Base-by-base conservation (phyloP, 2,797 vertebrate species). In the Synaphobranchus kaupii region DNA sequence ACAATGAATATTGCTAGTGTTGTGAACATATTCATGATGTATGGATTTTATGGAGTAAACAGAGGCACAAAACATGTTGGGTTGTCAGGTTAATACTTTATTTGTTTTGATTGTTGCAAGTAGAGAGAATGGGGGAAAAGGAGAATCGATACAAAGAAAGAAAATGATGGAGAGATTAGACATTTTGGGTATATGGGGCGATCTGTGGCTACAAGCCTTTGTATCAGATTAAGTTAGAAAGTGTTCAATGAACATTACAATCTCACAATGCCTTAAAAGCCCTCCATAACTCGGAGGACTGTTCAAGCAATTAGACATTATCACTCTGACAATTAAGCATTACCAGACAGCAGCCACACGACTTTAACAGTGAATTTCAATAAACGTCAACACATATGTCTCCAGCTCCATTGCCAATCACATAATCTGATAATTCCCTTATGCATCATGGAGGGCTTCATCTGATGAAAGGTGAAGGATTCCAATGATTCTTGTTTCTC, bases 21-120 rank as follows among this genome's bases (percentile, higher is more conserved):
- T 76, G 81, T 31, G 58, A 47, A 87, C 44, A 47, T 58, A 83
- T 22, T 76, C 3, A 48, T 17, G 52, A 39, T 63, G n/a, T 17
- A 84, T 76, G 82, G 52, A 47, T 22, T 76, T 56, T 81, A 84
- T 87, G 20, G 22, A 47, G 76, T 78, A 84, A 81, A 50, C 81
- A 88, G 44, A 12, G 48, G 20, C 73, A 85, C 47, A 86, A 86
- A 88, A 92, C 92, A 92, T 86, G 90, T 94, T 94, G 94, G 94
- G 94, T 96, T 95, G 95, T 96, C 96, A 96, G 96, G 96, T 96
- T 97, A 97, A 97, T 97, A 97, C 95, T 97, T 97, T 97, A 97
- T 97, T 96, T 95, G 95, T 94, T 95, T 96, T 96, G 96, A 95
- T 96, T 96, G 96, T 95, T 96, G 95, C 94, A 93, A 95, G 95